phyloP scores from a whole-genome alignment of 2,113 vertebrate species.

The Chiloscyllium plagiosum region DNA sequence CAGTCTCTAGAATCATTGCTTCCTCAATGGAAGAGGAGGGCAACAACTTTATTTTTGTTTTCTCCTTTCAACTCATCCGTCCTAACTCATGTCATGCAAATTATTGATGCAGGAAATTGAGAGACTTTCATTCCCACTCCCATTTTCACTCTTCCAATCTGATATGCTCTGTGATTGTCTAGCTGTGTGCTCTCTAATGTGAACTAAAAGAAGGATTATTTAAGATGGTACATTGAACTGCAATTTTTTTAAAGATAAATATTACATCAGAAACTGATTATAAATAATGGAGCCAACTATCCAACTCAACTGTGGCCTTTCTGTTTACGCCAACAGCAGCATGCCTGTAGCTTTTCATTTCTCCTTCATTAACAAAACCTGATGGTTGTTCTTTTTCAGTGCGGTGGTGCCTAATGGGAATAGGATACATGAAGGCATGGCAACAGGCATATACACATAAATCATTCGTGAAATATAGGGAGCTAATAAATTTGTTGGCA shows the following conservation, averaged over 20 bases:
- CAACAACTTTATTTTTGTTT: neutral
- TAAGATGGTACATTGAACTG: neutral
- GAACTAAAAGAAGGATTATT: neutral
- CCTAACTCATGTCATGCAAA: neutral
- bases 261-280: neutral
- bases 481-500: conserved; percentile 12
- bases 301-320: neutral
- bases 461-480: neutral
- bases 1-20: neutral
- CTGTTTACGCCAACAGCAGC: neutral
- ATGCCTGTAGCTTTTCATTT: neutral
- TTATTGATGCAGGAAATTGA: neutral
- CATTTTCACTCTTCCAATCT: neutral
- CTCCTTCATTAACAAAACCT: neutral
- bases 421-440: neutral
- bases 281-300: neutral
- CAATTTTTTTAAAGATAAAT: neutral
- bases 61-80: neutral
- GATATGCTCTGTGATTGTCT: neutral
- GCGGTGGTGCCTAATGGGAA: neutral
- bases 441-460: neutral
- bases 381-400: neutral
- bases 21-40: neutral
- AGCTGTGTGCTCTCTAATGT: neutral
- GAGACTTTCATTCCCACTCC: neutral